phyloP scores from a whole-genome alignment of 2,113 vertebrate species.

The Hemibagrus wyckioides region DNA sequence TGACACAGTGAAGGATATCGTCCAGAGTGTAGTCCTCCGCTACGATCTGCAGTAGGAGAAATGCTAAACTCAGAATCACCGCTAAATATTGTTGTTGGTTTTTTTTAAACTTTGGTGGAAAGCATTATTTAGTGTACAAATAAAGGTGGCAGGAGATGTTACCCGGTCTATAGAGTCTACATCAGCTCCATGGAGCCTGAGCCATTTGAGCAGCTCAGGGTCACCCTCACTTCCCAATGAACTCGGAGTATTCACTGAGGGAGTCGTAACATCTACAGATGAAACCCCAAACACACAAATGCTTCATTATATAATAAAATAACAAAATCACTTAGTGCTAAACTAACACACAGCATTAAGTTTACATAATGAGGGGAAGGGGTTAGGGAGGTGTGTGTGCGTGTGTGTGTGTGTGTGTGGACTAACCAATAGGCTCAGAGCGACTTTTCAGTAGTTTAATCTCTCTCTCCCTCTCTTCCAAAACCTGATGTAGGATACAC shows the following conservation, averaged over 20 bases:
- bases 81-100: no score
- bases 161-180: slow-evolving; percentile 88
- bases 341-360: not conserved
- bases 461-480: slow-evolving; percentile 92
- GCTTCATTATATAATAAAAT: not conserved
- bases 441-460: slow-evolving; percentile 87
- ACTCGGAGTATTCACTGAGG: slow-evolving; percentile 61
- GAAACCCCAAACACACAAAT: not conserved
- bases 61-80: not conserved
- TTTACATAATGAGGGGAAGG: not conserved
- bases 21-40: slow-evolving; percentile 87
- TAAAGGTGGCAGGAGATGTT: slow-evolving; percentile 38
- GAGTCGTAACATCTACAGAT: slow-evolving; percentile 72
- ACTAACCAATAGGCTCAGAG: slow-evolving; percentile 82
- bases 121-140: not conserved
- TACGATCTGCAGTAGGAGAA: slow-evolving; percentile 69
- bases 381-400: not conserved
- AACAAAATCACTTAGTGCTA: not conserved
- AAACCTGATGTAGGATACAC: slow-evolving; percentile 87
- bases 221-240: slow-evolving; percentile 66
- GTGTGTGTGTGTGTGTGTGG: not conserved
- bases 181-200: slow-evolving; percentile 82
- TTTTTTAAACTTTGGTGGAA: not conserved
- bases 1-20: slow-evolving; percentile 87
- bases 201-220: slow-evolving; percentile 83